phyloP scores from a whole-genome alignment of 2,113 vertebrate species.

The Brienomyrus longianalis region DNA sequence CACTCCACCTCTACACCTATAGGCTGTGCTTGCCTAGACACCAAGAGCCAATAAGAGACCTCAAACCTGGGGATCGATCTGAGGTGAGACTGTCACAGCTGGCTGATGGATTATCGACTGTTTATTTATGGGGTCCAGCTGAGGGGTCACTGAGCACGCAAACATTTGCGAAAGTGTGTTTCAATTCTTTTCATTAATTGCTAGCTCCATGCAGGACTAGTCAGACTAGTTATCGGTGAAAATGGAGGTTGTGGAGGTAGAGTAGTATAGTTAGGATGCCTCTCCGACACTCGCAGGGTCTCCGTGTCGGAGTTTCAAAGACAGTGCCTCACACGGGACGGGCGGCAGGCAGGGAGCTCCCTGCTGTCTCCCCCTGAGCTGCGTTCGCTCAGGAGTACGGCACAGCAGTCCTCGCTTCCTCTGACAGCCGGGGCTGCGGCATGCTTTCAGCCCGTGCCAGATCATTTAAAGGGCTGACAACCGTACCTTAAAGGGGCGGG shows the following conservation, averaged over 20 bases:
- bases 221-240: not conserved
- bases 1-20: not conserved
- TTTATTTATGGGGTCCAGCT: not conserved
- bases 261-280: not conserved
- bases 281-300: not conserved
- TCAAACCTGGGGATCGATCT: not conserved
- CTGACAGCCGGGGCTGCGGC: not conserved
- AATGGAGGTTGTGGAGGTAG: not conserved
- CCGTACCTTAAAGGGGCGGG: not conserved
- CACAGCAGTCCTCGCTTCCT: not conserved
- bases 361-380: not conserved
- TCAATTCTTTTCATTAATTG: not conserved
- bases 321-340: not conserved
- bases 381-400: not conserved
- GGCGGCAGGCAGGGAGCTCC: not conserved
- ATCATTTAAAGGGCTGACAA: constrained; percentile 7
- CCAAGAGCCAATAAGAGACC: not conserved
- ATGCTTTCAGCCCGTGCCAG: not conserved
- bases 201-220: not conserved
- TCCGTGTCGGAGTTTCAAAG: not conserved
- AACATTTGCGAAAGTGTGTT: not conserved
- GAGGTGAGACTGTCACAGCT: not conserved
- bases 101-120: not conserved
- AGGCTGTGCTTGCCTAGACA: not conserved
- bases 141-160: not conserved